Conservation (phyloP, 2,113 vertebrate species). For the Maccullochella peelii region DNA sequence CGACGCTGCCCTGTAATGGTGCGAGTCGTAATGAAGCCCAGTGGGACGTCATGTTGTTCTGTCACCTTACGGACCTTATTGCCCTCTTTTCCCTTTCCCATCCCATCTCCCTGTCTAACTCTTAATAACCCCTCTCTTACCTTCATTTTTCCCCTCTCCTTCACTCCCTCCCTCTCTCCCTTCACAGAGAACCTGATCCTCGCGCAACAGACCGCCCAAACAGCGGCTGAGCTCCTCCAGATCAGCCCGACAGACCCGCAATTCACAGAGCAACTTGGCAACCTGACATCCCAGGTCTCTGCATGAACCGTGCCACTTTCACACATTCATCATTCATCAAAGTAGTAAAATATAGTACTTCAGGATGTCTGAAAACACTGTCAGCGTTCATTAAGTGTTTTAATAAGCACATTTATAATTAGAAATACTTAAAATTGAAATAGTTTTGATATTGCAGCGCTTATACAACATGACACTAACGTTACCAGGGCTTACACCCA, state of each 20-base stretch:
- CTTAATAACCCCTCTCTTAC: constrained; percentile 43
- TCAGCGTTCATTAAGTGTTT: not conserved
- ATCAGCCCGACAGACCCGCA: constrained; percentile 55
- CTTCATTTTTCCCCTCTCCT: constrained; percentile 11
- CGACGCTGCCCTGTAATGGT: constrained; percentile 54
- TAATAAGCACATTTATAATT: not conserved
- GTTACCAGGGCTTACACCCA: not conserved
- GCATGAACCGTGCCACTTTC: not conserved
- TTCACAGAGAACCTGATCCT: constrained; percentile 74
- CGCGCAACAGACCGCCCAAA: constrained; percentile 63
- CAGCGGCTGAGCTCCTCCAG: constrained; percentile 55
- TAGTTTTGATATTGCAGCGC: not conserved
- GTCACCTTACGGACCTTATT: constrained; percentile 65
- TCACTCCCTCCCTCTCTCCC: constrained; percentile 26
- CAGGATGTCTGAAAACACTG: not conserved
- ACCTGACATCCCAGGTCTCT: constrained; percentile 75
- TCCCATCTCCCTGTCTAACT: constrained; percentile 49
- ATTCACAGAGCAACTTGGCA: constrained; percentile 49
- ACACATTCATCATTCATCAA: constrained; percentile 5
- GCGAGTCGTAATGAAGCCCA: constrained; percentile 76
- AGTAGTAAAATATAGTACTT: not conserved
- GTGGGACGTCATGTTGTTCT: constrained; percentile 74
- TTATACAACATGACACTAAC: no score
- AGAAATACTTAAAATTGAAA: not conserved
- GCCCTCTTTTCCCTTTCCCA: constrained; percentile 6